Evolutionary conservation across 2,113 vertebrate species (phyloP), one percentile per base, ranked within the genome.

Genomic region (Etheostoma cragini): DNA sequence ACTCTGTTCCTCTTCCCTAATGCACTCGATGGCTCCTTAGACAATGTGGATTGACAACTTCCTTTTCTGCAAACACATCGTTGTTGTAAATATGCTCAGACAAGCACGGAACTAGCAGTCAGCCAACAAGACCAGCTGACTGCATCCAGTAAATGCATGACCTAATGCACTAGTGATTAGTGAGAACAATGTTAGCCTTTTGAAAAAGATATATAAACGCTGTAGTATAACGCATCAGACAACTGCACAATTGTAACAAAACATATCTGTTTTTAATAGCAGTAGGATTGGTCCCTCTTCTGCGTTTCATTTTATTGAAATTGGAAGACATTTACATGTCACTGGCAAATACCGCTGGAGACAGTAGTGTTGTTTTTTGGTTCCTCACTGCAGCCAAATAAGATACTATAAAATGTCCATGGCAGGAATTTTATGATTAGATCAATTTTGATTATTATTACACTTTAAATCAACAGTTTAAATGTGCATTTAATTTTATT

Each of bases 81-180:
- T 30, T 53, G 26, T 70, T 77, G 62, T 77, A 61, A 71, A 84
- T 84, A 21, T 76, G 62, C 79, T 68, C 42, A 63, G 63, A 60
- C 10, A 72, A 80, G 68, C 54, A 35, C 49, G 63, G 71, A 78
- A 56, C 12, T 56, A 80, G 26, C 72, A 60, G 64, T 22, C 6
- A 11, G 66, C 65, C 65, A 81, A 57, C 63, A 76, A 42, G n/a
- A 72, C 50, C 75, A 82, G 82, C 65, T 70, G 81, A 81, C 78
- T 65, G 64, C 62, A 88, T 85, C 82, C 78, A 49, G 75, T 84
- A 87, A 86, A 84, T 84, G n/a, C 82, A 75, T 76, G 85, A 71
- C 62, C 71, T 84, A 85, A 89, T 80, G 71, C 69, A 66, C n/a
- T 38, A 13, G 33, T 81, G 71, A 87, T 83, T 81, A 71, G 35